Evolutionary conservation across 35 echinoderm and acorn worm genomes (phyloP).

Genomic region (Anneissia japonica): DNA sequence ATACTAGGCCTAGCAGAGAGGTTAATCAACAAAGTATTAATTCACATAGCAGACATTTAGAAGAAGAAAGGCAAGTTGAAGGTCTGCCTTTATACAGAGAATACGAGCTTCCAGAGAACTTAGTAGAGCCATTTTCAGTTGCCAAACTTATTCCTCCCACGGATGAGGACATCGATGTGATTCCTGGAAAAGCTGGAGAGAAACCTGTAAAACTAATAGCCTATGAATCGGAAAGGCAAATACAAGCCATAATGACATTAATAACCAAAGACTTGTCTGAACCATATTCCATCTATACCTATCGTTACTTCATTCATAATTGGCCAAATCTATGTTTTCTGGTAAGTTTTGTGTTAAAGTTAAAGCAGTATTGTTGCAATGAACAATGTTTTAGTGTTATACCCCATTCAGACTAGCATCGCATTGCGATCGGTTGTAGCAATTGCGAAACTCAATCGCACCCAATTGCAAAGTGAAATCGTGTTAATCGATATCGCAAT

Average conservation of each 20-base stretch:
- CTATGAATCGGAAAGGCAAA: slow-evolving; percentile 97
- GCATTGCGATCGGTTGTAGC: background rate
- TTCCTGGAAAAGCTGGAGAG: slow-evolving; percentile 36
- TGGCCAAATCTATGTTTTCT: slow-evolving; percentile 96
- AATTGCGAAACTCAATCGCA: background rate
- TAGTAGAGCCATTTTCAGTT: background rate
- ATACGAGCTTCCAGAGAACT: background rate
- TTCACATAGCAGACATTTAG: background rate
- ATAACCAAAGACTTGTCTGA: slow-evolving; percentile 99
- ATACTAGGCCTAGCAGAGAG: background rate
- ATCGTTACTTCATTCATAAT: slow-evolving; percentile 97
- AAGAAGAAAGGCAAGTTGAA: no score
- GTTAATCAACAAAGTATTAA: background rate
- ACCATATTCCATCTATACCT: slow-evolving; percentile 99
- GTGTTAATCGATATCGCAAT: no score
- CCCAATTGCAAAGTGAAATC: no score
- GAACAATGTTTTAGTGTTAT: no score
- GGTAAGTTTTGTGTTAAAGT: no score
- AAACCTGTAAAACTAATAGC: slow-evolving; percentile 49
- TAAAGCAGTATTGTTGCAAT: no score
- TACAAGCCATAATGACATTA: slow-evolving; percentile 91
- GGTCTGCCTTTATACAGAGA: background rate
- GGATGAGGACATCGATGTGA: slow-evolving; percentile 76
- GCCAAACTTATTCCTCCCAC: slow-evolving; percentile 53
- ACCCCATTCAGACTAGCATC: no score